phyloP scores from a whole-genome alignment of 1,140 invertebrate genomes.

The Drosophila kohkoa region DNA sequence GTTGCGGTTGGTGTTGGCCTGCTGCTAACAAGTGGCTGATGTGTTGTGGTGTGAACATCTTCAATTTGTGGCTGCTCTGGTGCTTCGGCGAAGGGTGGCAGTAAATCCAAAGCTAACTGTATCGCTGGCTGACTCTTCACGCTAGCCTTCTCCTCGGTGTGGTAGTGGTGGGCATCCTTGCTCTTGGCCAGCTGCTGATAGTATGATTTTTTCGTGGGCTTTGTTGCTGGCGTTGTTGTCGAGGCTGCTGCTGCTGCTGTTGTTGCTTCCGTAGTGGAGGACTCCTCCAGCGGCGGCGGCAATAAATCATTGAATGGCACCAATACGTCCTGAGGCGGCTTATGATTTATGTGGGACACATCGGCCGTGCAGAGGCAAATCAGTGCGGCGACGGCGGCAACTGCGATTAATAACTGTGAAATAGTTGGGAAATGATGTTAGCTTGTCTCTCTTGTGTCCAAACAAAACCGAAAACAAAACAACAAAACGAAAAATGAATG shows the following conservation, averaged over 20 bases:
- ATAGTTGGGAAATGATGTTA: constrained; percentile 24
- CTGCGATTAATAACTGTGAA: constrained; percentile 66
- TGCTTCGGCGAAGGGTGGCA: constrained; percentile 65
- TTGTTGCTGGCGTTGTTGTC: constrained; percentile 26
- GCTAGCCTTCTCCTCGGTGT: constrained; percentile 37
- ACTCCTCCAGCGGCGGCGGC: constrained; percentile 66
- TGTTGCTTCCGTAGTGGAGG: constrained; percentile 30
- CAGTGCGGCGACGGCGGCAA: constrained; percentile 41
- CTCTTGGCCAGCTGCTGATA: constrained; percentile 58
- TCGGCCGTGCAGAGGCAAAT: constrained; percentile 60
- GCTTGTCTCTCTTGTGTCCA: constrained; percentile 8
- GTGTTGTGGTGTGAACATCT: constrained; percentile 14
- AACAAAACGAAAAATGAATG: constrained; percentile 27
- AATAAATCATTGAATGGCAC: constrained; percentile 80
- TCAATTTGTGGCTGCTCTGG: constrained; percentile 14
- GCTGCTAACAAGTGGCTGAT: not conserved
- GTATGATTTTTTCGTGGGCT: constrained; percentile 72
- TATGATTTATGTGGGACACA: constrained; percentile 64
- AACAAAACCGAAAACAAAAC: not conserved
- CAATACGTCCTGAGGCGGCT: constrained; percentile 52
- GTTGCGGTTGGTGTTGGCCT: constrained; percentile 4
- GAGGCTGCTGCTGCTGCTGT: constrained; percentile 8
- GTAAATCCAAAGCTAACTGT: constrained; percentile 56
- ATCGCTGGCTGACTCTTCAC: constrained; percentile 36
- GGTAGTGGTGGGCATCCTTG: constrained; percentile 18